Conservation (phyloP, 2,113 vertebrate species). For the Damaliscus lunatus region DNA sequence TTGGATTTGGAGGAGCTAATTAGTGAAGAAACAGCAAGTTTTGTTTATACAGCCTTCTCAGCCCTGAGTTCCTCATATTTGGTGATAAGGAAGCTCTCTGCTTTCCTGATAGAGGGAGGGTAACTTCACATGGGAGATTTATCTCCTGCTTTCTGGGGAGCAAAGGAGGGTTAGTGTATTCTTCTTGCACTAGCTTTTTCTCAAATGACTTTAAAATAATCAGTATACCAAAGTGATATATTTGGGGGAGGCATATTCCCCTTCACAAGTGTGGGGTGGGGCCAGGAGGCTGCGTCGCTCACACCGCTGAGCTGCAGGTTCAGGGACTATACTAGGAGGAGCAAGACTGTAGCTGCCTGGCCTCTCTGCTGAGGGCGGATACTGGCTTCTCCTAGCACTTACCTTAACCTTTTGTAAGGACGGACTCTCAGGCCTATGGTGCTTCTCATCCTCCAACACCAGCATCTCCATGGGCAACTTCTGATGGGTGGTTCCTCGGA, state of each 20-base stretch:
- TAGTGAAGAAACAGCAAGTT: not conserved
- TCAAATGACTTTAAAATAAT: not conserved
- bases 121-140: not conserved
- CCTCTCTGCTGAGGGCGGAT: not conserved
- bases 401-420: slow-evolving; percentile 81
- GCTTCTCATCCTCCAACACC: slow-evolving; percentile 80
- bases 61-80: not conserved
- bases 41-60: not conserved
- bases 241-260: not conserved
- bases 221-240: not conserved
- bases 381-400: not conserved
- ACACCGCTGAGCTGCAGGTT: not conserved
- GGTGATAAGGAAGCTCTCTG: not conserved
- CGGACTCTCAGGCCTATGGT: slow-evolving; percentile 50
- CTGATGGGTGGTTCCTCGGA: not conserved
- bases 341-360: not conserved
- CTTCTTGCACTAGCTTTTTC: not conserved
- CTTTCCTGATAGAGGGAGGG: not conserved
- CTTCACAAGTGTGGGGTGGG: not conserved
- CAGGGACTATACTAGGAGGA: too few relatives aligned
- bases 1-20: not conserved
- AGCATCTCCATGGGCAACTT: slow-evolving; percentile 76
- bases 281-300: not conserved
- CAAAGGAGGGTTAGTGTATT: not conserved
- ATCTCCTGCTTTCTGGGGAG: not conserved